Base-by-base conservation (phyloP, 2,888 invertebrate species). In the Fragum sueziense region DNA sequence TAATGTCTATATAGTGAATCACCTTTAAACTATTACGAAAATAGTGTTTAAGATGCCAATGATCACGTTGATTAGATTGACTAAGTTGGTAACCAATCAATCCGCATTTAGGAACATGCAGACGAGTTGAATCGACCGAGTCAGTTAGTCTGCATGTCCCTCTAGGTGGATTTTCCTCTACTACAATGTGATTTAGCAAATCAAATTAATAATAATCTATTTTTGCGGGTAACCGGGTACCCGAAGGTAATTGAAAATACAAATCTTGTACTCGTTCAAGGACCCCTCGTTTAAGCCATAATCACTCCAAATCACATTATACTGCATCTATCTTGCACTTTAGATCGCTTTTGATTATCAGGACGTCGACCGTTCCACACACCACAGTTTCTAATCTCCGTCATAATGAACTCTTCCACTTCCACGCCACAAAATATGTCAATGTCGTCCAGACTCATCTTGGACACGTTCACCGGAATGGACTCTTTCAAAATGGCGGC, bases 331-430 rank as follows among this genome's bases (percentile, higher is more conserved):
- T 91, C 91, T 59, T 82, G 85, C 11, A 88, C 76, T 71, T 84
- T 86, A 0, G 90, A 85, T 9, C 85, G 77, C 57, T 86, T 83
- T 33, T 78, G 82, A 78, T 92, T 92, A 59, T 91, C 88, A 0
- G 91, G 89, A 71, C 91, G 76, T 31, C 85, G 81, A 2, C 91
- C 91, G 27, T 89, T 89, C 91, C 91, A 92, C 11, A 91, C 82
- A 0, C 90, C 91, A 34, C 90, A 80, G 34, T 89, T 86, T 37
- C 89, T 79, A 51, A 90, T 90, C 47, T 91, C 90, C 1, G 87
- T 88, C 70, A 91, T 88, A 62, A 92, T 86, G 74, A 92, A 92
- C 73, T 92, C 92, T 67, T 90, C 89, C 34, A 92, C 92, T 20
- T 85, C 88, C 0, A 90, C 86, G 0, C 92, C 92, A 71, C 89